Base-by-base conservation (phyloP, 2,888 invertebrate species). In the Drosophila koepferae region DNA sequence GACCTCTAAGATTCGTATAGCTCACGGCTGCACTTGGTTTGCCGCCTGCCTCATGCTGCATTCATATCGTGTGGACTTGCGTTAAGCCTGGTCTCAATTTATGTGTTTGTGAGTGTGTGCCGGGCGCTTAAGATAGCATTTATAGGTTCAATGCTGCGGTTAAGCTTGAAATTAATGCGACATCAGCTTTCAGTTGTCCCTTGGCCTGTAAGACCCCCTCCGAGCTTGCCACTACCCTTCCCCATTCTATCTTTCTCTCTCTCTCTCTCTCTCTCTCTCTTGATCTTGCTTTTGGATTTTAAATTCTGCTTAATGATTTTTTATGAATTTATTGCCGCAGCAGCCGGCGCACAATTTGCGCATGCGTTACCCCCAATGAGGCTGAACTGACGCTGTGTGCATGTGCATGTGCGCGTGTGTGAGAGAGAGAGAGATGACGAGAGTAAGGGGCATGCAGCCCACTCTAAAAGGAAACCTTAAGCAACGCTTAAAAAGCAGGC, bases 331-430 rank as follows among this genome's bases (percentile, higher is more conserved):
- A 85, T 89, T 89, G 89, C 81, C 80, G 55, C 71, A 76, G 73
- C 83, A 82, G 86, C 62, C 88, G 77, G 70, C 83, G 63, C 76
- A 63, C 79, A 86, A 85, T 86, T 85, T 86, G 88, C 89, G 86
- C 86, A 85, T 86, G 89, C 86, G 82, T 89, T 81, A 87, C 80
- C 80, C 74, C 88, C 85, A 89, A 86, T 86, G 86, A 82, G 80
- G 78, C 88, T 55, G 78, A 89, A 80, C 89, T 31, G 49, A 60
- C 43, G 51, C 38, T 48, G 51, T 53, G 23, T 18, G 31, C 16
- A 28, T 28, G 28, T 28, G 28, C 28, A 6, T 1, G 6, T 28
- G 6, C 6, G 6, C 6, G 28, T 6, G 28, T 4, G 28, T 6
- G 6, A 28, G 5, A 36, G 18, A 18, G 36, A 36, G 53, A 36